Percentiles rank a stretch among this genome's conserved stretches.
These are phyloP conservation scores for Palaemon carinicauda DNA, from an alignment of 1,140 invertebrate species.

Conservation along the genomic window DNA sequence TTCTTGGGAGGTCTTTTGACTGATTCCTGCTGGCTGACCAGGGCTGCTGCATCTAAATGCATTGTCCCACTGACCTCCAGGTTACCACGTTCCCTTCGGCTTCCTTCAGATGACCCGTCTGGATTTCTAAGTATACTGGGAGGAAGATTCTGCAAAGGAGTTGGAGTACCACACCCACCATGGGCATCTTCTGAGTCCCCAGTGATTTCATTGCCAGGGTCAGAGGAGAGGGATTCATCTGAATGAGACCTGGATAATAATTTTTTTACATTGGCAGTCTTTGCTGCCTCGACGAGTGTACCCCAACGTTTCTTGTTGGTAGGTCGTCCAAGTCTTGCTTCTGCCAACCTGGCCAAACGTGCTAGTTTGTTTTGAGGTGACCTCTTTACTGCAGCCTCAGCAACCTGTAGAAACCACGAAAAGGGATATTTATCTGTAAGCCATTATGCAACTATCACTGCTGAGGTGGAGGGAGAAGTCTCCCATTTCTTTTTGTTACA, in stretches of 20 bases:
- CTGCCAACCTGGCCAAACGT: conserved; percentile 69
- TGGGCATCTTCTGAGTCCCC: conserved; percentile 35
- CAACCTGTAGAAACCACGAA: conserved; percentile 90
- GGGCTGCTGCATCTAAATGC: conserved; percentile 34
- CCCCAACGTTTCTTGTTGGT: conserved; percentile 73
- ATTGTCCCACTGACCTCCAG: conserved; percentile 16
- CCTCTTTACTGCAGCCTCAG: conserved; percentile 76
- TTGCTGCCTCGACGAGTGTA: conserved; percentile 60
- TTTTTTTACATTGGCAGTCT: conserved; percentile 59
- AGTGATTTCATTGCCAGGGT: conserved; percentile 26
- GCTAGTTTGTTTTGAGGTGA: conserved; percentile 61
- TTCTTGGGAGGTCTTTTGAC: conserved; percentile 29
- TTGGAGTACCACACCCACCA: not conserved
- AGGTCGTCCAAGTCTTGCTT: conserved; percentile 84
- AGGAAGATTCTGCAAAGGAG: conserved; percentile 29
- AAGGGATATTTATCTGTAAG: not conserved
- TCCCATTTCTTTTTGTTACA: no score
- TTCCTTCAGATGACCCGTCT: not conserved
- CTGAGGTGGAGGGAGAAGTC: no score
- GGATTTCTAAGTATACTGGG: not conserved
- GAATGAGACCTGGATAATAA: conserved; percentile 58
- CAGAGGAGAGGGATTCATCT: conserved; percentile 58
- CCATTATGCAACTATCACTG: no score
- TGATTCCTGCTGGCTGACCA: conserved; percentile 7
- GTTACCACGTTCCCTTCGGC: not conserved